These are phyloP conservation scores for Microplitis manilae DNA, from an alignment of 2,888 invertebrate genomes.

Conservation along the genomic window DNA sequence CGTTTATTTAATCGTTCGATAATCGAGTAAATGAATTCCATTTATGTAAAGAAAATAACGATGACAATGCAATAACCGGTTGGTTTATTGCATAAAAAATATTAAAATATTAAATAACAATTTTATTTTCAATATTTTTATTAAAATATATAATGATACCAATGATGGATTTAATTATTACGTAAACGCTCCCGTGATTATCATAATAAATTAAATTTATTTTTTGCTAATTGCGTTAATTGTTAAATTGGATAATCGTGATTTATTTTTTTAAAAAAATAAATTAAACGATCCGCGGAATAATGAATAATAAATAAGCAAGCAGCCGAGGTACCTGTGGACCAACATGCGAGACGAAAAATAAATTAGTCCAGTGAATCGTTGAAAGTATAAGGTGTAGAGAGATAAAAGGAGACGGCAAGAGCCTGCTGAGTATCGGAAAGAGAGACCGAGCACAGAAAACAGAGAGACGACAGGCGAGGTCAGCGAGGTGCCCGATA, in stretches of 20 bases:
- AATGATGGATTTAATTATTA: constrained; percentile 21
- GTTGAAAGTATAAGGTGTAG: not conserved
- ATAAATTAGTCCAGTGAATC: constrained; percentile 1
- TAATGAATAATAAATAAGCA: not conserved
- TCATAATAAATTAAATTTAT: constrained; percentile 15
- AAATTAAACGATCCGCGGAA: not conserved
- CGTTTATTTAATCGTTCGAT: not conserved
- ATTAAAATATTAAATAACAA: not conserved
- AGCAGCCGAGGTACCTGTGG: not conserved
- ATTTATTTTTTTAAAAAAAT: not conserved
- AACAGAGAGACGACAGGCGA: constrained; percentile 64
- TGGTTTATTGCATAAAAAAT: constrained; percentile 9
- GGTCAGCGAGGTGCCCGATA: constrained; percentile 72
- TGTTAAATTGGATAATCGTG: not conserved
- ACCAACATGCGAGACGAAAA: not conserved
- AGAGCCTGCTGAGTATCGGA: not conserved
- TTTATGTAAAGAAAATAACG: not conserved
- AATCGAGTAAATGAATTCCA: not conserved
- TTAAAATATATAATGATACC: not conserved
- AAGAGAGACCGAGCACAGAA: constrained; percentile 54
- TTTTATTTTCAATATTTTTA: not conserved
- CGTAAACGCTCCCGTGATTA: constrained; percentile 15
- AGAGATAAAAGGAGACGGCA: not conserved
- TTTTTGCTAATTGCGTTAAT: not conserved
- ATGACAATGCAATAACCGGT: constrained; percentile 28